Conservation (phyloP, 1,140 invertebrate species). For the Frieseomelitta varia region DNA sequence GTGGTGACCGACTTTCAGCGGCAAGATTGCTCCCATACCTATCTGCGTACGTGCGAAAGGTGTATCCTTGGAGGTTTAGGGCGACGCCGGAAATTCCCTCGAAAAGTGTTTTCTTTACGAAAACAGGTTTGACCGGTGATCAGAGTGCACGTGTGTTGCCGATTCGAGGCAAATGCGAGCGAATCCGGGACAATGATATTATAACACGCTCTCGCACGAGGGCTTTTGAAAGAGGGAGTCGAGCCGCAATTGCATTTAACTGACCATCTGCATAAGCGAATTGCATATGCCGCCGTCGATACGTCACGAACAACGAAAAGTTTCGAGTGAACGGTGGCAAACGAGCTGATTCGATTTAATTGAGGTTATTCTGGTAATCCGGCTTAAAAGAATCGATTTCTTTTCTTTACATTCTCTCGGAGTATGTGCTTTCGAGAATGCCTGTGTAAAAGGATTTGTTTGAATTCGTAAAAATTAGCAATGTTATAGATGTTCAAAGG, state of each 20-base stretch:
- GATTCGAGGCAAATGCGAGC: constrained; percentile 13
- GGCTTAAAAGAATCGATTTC: too few relatives aligned
- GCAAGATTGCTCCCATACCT: background rate
- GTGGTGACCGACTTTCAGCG: background rate
- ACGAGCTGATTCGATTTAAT: background rate
- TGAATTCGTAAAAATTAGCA: too few relatives aligned
- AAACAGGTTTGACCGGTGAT: constrained; percentile 58
- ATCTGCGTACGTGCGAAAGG: constrained; percentile 1
- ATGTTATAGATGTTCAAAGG: too few relatives aligned
- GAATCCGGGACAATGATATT: constrained; percentile 62
- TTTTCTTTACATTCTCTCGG: too few relatives aligned
- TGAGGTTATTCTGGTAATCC: too few relatives aligned
- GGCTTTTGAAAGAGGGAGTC: background rate
- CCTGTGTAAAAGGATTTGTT: too few relatives aligned
- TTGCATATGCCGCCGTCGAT: background rate
- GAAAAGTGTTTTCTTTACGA: constrained; percentile 45
- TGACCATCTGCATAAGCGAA: constrained; percentile 16
- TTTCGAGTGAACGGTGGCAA: background rate
- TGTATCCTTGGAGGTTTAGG: constrained; percentile 54
- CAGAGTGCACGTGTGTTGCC: constrained; percentile 10
- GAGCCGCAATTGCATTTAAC: background rate
- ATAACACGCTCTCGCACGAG: constrained; percentile 30
- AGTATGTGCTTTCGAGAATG: too few relatives aligned
- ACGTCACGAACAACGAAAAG: background rate
- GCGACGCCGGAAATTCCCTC: constrained; percentile 60